Base-by-base conservation (phyloP, 2,888 invertebrate species). In the Dryobotodes eremita region DNA sequence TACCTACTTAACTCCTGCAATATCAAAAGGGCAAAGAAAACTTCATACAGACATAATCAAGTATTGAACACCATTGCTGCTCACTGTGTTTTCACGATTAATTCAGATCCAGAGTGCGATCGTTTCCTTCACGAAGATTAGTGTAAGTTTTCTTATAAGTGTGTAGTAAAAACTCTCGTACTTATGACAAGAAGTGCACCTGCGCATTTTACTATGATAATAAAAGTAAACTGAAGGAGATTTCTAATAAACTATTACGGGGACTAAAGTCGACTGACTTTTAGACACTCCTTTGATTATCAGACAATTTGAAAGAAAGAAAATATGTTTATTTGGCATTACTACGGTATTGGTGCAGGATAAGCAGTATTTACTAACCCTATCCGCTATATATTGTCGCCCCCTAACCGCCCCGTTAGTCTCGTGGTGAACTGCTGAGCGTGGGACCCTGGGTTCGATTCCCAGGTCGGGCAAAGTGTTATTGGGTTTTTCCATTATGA, bases 171-270 rank as follows among this genome's bases (percentile, higher is more conserved):
- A 75, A 42, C 23, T 53, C 26, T 53, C 10, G 13, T 46, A 20
- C 23, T 42, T 76, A 23, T 53, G 50, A 62, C 23, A n/a, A 31
- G 26, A 50, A 26, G 17, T 53, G 75, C 75, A 53, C 17, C 53
- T 26, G 74, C n/a, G 61, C 53, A 76, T 53, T 53, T 76, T 31
- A 62, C 10, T 46, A 53, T 46, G 5, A 8, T 42, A 42, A n/a
- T 75, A 75, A 48, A 75, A 31, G 20, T 75, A 36, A 75, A 48
- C 57, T 48, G 31, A n/a, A 15, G 3, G 75, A 74, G 20, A 31
- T 73, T 74, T 73, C 31, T 20, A 17, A 13, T 46, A 46, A 6
- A n/a, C 10, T 48, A 15, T 59, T 36, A 20, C 15, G 20, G 20
- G n/a, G 13, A 31, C 46, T 59, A n/a, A 17, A 10, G 17, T 31